Conservation (phyloP, 2,797 vertebrate genomes). For the Gymnoscopelus braueri region DNA sequence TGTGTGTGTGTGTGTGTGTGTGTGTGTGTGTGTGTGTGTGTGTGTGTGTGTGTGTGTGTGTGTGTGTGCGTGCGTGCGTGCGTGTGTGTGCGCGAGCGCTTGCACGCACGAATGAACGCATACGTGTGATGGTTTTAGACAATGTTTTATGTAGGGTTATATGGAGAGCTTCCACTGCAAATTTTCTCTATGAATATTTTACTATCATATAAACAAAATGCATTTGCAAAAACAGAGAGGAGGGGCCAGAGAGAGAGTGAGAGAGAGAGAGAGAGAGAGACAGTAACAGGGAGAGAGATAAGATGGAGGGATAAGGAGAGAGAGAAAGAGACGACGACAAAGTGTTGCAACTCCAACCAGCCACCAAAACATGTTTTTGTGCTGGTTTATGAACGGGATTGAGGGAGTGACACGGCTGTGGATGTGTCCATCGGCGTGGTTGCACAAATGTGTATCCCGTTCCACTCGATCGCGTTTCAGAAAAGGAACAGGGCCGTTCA, state of each 20-base stretch:
- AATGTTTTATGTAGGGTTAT: slow-evolving; percentile 75
- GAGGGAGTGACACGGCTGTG: slow-evolving; percentile 9
- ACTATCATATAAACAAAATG: slow-evolving; percentile 72
- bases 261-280: slow-evolving; percentile 22
- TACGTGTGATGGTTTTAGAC: slow-evolving; percentile 67
- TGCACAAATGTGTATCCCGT: slow-evolving; percentile 32
- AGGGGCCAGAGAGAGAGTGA: slow-evolving; percentile 47
- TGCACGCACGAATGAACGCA: background rate
- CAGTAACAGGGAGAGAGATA: slow-evolving; percentile 20
- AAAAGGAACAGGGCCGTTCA: background rate
- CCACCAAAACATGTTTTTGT: too few species aligned
- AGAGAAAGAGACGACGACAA: background rate
- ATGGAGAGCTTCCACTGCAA: slow-evolving; percentile 64
- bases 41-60: background rate
- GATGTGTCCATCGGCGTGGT: slow-evolving; percentile 20
- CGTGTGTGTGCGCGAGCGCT: too few species aligned
- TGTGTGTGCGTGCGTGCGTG: slow-evolving; percentile 15
- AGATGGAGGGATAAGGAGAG: background rate
- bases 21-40: background rate
- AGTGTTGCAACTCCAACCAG: background rate
- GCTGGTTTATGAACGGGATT: background rate
- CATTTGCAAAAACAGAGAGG: slow-evolving; percentile 42
- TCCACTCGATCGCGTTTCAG: slow-evolving; percentile 44
- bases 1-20: slow-evolving; percentile 10
- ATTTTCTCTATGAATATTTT: slow-evolving; percentile 78